Conservation (phyloP, 2,797 vertebrate species). For the Cyprinella venusta region DNA sequence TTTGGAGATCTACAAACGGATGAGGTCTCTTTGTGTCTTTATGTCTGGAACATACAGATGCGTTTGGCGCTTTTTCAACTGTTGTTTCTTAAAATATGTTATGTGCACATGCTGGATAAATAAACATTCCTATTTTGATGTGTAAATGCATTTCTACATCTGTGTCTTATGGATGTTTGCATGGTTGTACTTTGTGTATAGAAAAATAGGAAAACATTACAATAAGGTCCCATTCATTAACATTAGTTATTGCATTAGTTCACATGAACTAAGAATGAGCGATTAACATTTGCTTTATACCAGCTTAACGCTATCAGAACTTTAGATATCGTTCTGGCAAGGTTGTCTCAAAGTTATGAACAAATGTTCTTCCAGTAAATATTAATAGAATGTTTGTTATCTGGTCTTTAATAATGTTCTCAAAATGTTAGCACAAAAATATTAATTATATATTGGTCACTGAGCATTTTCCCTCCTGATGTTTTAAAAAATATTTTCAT, state of each 20-base stretch:
- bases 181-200: conserved; percentile 54
- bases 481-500: too few relatives aligned
- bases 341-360: background rate
- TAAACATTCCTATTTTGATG: conserved; percentile 47
- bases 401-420: background rate
- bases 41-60: conserved; percentile 61
- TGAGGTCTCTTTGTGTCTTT: conserved; percentile 44
- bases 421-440: background rate
- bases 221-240: background rate
- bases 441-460: background rate
- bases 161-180: conserved; percentile 42
- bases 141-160: conserved; percentile 45
- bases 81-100: conserved; percentile 36
- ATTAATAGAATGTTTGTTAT: background rate
- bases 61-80: conserved; percentile 33
- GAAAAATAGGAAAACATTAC: background rate
- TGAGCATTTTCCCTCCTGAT: too few relatives aligned
- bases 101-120: conserved; percentile 72
- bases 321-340: background rate
- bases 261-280: background rate
- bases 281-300: background rate
- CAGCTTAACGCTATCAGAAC: background rate
- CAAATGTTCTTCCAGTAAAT: background rate
- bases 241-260: background rate
- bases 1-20: conserved; percentile 23